These are phyloP conservation scores for Diloba caeruleocephala DNA, from an alignment of 2,888 invertebrate species.

Conservation along the genomic window DNA sequence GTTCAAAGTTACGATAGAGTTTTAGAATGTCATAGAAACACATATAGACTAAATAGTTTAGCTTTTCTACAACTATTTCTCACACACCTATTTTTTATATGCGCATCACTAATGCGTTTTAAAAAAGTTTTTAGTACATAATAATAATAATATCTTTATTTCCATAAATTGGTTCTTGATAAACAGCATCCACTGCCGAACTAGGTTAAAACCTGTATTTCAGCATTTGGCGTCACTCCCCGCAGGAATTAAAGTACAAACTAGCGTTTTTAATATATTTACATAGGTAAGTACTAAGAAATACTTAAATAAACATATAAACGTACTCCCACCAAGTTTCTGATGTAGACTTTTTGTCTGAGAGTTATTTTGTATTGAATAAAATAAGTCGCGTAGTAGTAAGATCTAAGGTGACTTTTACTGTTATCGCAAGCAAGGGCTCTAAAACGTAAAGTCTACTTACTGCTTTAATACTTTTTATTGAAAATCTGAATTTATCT, in stretches of 20 bases:
- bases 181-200: too few relatives aligned
- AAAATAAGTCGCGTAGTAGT: conserved; percentile 23
- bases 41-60: conserved; percentile 4
- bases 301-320: conserved; percentile 15
- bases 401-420: conserved; percentile 19
- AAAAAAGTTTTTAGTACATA: conserved; percentile 10
- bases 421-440: conserved; percentile 13
- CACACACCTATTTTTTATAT: conserved; percentile 1
- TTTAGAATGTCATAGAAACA: conserved; percentile 2
- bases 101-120: conserved; percentile 14
- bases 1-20: conserved; percentile 6
- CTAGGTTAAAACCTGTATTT: too few relatives aligned
- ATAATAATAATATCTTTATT: too few relatives aligned
- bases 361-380: conserved; percentile 15
- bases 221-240: too few relatives aligned
- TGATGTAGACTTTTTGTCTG: conserved; percentile 4
- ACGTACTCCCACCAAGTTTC: conserved; percentile 11
- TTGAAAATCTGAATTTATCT: conserved; percentile 3
- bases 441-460: conserved; percentile 3
- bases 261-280: too few relatives aligned
- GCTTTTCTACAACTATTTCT: conserved; percentile 1
- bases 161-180: too few relatives aligned
- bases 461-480: conserved; percentile 4
- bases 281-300: too few relatives aligned
- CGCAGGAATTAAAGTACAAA: too few relatives aligned